Evolutionary conservation across 2,113 vertebrate species (phyloP).

Genomic region (Panurus biarmicus): DNA sequence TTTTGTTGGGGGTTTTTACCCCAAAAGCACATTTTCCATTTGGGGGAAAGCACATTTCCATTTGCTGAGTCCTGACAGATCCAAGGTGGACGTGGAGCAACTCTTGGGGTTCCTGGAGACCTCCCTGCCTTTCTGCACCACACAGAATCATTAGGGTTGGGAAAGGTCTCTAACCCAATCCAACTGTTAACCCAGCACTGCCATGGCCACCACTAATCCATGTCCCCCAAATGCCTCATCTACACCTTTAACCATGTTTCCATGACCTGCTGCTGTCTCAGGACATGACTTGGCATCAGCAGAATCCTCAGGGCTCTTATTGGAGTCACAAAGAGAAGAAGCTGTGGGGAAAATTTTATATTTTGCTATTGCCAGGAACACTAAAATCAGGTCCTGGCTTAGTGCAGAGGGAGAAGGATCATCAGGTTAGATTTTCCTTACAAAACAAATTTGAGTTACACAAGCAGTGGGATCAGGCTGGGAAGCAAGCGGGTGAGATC

Average conservation of each 20-base stretch:
- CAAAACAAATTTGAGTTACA: background rate
- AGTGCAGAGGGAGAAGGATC: background rate
- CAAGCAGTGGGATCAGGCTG: background rate
- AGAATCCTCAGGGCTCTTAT: background rate
- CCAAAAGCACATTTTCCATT: background rate
- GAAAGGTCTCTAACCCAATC: background rate
- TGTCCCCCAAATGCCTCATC: background rate
- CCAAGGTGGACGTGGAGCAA: background rate
- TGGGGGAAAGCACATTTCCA: background rate
- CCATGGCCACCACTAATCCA: background rate
- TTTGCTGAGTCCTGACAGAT: background rate
- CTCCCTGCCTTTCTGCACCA: background rate
- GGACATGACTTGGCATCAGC: rapidly evolving
- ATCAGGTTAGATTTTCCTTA: background rate
- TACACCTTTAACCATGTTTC: rapidly evolving
- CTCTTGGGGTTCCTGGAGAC: background rate
- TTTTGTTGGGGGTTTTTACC: background rate
- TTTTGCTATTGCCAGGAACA: background rate
- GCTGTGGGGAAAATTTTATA: rapidly evolving
- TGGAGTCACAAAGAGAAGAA: background rate
- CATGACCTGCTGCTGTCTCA: background rate
- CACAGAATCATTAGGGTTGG: background rate
- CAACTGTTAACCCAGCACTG: background rate
- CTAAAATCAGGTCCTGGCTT: background rate
- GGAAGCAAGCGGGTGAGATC: background rate